Evolutionary conservation across 2,797 vertebrate species (phyloP), one percentile per base, ranked within the genome.

Genomic region (Sciurus carolinensis): DNA sequence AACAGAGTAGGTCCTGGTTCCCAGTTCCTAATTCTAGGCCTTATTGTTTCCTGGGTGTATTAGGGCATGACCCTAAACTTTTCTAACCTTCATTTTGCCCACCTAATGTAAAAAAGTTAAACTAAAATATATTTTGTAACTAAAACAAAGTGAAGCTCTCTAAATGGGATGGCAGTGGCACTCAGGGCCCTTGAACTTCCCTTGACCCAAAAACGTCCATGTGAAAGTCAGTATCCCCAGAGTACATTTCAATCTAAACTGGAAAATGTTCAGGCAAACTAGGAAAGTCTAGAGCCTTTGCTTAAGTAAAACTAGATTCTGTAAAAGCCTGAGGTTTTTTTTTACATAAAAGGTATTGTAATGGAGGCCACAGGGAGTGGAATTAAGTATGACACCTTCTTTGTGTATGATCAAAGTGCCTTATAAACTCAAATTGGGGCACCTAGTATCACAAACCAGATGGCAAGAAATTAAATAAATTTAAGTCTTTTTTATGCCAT

Each of bases 391-490:
- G 39, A 91, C 33, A 87, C 24, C 42, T 83, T 86, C 91, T 87
- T 91, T 52, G 42, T n/a, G 15, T 72, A 39, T 96, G 91, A 96
- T 95, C 82, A 88, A 97, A 96, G 44, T 77, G 39, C 86, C 72
- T 95, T 87, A 87, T 96, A 95, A 95, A 73, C 50, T 73, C 85
- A 87, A 90, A 91, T 22, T 30, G 20, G 85, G 66, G 33, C 42
- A 89, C 18, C 64, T 90, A 93, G n/a, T 75, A 87, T 92, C 84
- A 96, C 52, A 96, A 94, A 96, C 73, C 84, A 64, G 77, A 91
- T 59, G 77, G 71, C 81, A 96, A 95, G 81, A 94, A 94, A 94
- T 91, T 90, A 97, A 80, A 83, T 77, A 92, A 77, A 91, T 54
- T 66, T 82, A 73, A 88, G 76, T 66, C 69, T 47, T 94, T 90